Conservation (phyloP, 2,797 vertebrate genomes). For the Chelon auratus region DNA sequence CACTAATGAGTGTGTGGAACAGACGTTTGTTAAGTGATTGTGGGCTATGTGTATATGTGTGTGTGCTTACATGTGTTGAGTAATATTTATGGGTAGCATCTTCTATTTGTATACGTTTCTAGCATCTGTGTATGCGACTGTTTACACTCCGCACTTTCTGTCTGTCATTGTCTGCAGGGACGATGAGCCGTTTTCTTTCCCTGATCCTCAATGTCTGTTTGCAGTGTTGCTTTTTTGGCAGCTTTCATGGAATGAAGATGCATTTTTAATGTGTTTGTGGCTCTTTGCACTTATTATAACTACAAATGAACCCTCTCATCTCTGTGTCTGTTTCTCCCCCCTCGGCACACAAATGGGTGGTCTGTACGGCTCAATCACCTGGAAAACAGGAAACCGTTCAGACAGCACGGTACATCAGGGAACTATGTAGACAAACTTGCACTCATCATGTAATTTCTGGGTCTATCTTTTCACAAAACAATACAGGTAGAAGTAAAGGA, state of each 20-base stretch:
- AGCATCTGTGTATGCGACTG: constrained; percentile 45
- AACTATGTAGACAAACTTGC: constrained; percentile 36
- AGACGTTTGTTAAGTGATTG: constrained; percentile 37
- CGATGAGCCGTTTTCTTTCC: neutral
- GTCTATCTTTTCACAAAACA: neutral
- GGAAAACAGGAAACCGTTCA: constrained; percentile 56
- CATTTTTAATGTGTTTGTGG: constrained; percentile 43
- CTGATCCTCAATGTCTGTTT: neutral
- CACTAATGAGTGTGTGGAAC: constrained; percentile 66
- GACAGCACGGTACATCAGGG: constrained; percentile 38
- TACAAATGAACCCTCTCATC: constrained; percentile 45
- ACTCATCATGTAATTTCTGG: constrained; percentile 29
- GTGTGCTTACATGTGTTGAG: constrained; percentile 33
- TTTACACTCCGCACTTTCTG: constrained; percentile 46
- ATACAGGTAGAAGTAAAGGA: neutral
- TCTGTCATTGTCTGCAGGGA: constrained; percentile 19
- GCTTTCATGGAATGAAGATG: constrained; percentile 13
- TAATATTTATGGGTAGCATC: constrained; percentile 52
- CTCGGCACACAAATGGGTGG: constrained; percentile 51
- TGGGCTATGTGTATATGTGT: constrained; percentile 19
- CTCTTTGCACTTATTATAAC: constrained; percentile 22
- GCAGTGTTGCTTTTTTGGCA: constrained; percentile 34
- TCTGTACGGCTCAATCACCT: constrained; percentile 37
- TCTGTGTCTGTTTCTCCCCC: constrained; percentile 20
- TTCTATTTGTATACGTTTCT: constrained; percentile 47